Evolutionary conservation across 2,113 vertebrate genomes (phyloP).

Genomic region (Ardeotis arabs): DNA sequence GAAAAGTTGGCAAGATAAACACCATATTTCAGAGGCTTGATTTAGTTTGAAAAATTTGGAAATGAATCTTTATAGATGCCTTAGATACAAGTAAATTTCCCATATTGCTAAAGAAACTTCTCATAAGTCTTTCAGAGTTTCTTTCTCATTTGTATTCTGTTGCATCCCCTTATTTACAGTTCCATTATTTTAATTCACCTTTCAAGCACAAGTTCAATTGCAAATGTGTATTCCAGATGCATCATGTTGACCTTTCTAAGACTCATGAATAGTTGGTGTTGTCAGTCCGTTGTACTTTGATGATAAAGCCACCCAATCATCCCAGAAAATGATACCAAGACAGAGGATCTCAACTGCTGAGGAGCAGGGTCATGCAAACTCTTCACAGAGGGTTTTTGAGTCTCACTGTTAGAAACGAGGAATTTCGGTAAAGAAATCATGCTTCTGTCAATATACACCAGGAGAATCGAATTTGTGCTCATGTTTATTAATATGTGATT

Average conservation of each 20-base stretch:
- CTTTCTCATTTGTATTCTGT: conserved; percentile 24
- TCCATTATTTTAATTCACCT: conserved; percentile 39
- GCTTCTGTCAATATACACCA: background rate
- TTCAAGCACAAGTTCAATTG: conserved; percentile 36
- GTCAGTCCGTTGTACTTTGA: conserved; percentile 20
- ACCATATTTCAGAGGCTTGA: background rate
- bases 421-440: background rate
- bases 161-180: conserved; percentile 17
- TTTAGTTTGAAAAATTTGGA: background rate
- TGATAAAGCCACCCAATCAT: background rate
- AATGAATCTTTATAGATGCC: background rate
- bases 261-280: conserved; percentile 5
- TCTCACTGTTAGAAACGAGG: background rate
- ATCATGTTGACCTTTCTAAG: conserved; percentile 36
- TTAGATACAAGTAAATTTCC: background rate
- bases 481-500: background rate
- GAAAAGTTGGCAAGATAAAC: background rate
- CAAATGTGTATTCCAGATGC: background rate
- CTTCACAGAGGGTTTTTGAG: background rate
- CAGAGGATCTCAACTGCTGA: background rate
- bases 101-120: background rate
- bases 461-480: background rate
- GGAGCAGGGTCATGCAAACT: background rate
- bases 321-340: background rate
- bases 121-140: background rate